These are phyloP conservation scores for Epizoanthus illoricatus DNA, from an alignment of 92 coral and sea anemone genomes.

Conservation along the genomic window DNA sequence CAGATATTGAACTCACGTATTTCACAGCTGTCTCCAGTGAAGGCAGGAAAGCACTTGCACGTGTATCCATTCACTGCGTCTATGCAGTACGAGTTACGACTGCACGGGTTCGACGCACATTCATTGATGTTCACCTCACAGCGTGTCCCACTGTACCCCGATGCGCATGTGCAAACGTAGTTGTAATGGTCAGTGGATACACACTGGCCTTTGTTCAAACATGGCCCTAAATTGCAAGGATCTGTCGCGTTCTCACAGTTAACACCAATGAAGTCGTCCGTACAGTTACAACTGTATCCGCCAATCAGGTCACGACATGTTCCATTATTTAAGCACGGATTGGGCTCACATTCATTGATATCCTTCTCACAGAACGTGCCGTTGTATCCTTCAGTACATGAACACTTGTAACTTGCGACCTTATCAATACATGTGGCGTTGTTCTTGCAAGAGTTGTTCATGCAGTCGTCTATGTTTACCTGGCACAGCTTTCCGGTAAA, in stretches of 20 bases:
- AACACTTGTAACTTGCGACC: constrained; percentile 48
- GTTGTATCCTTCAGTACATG: constrained; percentile 60
- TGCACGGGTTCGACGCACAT: constrained; percentile 58
- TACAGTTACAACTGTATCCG: constrained; percentile 61
- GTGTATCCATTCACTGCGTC: constrained; percentile 50
- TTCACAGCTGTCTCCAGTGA: constrained; percentile 63
- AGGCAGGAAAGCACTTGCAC: constrained; percentile 57
- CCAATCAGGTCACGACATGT: constrained; percentile 53
- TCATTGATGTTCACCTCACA: constrained; percentile 64
- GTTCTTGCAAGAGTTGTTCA: constrained; percentile 52
- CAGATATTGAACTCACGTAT: constrained; percentile 44
- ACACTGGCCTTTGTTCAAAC: constrained; percentile 59
- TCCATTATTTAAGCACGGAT: constrained; percentile 66
- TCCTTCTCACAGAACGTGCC: constrained; percentile 62
- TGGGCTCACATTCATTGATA: constrained; percentile 50
- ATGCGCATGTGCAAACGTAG: constrained; percentile 46
- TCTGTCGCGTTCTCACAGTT: constrained; percentile 50
- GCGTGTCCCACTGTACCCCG: constrained; percentile 49
- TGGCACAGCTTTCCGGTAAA: constrained; percentile 59
- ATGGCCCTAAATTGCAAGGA: constrained; percentile 48
- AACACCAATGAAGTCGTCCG: constrained; percentile 49
- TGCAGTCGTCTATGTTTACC: constrained; percentile 59
- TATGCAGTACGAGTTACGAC: constrained; percentile 51
- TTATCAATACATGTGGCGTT: constrained; percentile 69
- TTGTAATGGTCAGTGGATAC: constrained; percentile 21